phyloP scores from a whole-genome alignment of 2,113 vertebrate species.

The Sylvilagus bachmani region DNA sequence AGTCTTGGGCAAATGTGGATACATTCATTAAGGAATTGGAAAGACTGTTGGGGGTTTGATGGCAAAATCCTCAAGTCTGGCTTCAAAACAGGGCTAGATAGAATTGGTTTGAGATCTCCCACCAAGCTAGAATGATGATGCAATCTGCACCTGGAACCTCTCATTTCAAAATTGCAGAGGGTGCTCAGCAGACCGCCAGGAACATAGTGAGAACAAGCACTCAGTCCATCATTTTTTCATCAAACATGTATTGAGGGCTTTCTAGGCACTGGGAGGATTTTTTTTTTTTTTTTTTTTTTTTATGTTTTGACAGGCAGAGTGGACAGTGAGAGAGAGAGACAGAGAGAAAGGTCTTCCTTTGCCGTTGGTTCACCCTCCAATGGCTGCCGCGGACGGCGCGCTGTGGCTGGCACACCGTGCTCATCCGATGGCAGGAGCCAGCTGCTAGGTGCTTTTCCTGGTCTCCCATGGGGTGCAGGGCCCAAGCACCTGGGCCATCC shows the following conservation, averaged over 20 bases:
- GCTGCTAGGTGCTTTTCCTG: too few species aligned
- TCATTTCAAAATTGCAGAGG: not conserved
- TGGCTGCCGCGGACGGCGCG: too few species aligned
- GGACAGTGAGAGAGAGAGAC: too few species aligned
- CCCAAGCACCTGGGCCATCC: too few species aligned
- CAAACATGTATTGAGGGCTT: not conserved
- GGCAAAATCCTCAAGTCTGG: not conserved
- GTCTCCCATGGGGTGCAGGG: too few species aligned
- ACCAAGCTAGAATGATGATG: not conserved
- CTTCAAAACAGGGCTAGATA: not conserved
- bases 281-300: too few species aligned
- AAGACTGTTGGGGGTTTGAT: not conserved
- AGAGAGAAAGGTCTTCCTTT: too few species aligned
- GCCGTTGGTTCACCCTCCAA: too few species aligned
- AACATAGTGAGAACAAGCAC: not conserved
- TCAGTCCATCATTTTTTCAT: not conserved
- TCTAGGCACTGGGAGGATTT: not conserved
- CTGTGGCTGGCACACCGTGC: too few species aligned
- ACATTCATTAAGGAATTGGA: not conserved
- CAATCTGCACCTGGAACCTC: not conserved
- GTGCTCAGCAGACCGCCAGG: not conserved
- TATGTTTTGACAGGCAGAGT: too few species aligned
- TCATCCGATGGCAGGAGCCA: too few species aligned
- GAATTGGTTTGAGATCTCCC: not conserved
- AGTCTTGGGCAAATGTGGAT: not conserved